A percentile compares a stretch with the other conserved stretches of the same genome.
These are phyloP conservation scores for Crossoptilon crossoptilon DNA, from an alignment of 2,797 vertebrate species.

Conservation along the genomic window DNA sequence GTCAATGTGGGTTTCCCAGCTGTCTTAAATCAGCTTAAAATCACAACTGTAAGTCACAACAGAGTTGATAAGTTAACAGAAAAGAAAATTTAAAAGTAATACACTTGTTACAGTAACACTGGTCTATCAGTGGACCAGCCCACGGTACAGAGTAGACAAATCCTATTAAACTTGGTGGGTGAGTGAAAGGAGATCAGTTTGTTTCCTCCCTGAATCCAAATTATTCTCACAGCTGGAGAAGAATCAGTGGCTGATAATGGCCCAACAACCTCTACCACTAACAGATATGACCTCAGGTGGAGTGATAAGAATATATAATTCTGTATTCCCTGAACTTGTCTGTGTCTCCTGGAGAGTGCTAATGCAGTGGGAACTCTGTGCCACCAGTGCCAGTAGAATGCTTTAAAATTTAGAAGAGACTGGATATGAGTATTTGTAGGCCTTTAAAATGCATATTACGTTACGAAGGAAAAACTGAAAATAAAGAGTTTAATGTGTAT, in stretches of 20 bases:
- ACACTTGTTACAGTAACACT: background rate
- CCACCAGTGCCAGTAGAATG: background rate
- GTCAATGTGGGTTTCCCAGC: background rate
- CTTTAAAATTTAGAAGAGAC: slow-evolving; percentile 1
- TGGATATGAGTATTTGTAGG: background rate
- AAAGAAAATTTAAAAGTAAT: slow-evolving; percentile 4
- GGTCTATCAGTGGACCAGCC: background rate
- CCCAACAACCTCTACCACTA: slow-evolving; percentile 67
- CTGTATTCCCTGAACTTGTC: background rate
- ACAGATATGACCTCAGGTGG: slow-evolving; percentile 52
- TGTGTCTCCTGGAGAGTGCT: background rate
- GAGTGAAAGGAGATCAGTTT: slow-evolving; percentile 61
- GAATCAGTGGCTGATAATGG: slow-evolving; percentile 64
- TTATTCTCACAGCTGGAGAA: slow-evolving; percentile 76
- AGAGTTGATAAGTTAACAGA: background rate
- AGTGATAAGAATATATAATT: slow-evolving; percentile 65
- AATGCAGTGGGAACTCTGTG: background rate
- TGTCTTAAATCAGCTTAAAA: slow-evolving; percentile 17
- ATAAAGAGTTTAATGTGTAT: background rate
- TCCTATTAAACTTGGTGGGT: slow-evolving; percentile 10
- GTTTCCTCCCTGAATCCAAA: slow-evolving; percentile 77
- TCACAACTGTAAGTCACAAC: background rate
- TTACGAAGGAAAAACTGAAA: background rate
- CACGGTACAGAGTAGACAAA: background rate
- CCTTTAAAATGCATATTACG: background rate